Evolutionary conservation across 2,888 invertebrate genomes (phyloP).

Genomic region (Neria commutata): DNA sequence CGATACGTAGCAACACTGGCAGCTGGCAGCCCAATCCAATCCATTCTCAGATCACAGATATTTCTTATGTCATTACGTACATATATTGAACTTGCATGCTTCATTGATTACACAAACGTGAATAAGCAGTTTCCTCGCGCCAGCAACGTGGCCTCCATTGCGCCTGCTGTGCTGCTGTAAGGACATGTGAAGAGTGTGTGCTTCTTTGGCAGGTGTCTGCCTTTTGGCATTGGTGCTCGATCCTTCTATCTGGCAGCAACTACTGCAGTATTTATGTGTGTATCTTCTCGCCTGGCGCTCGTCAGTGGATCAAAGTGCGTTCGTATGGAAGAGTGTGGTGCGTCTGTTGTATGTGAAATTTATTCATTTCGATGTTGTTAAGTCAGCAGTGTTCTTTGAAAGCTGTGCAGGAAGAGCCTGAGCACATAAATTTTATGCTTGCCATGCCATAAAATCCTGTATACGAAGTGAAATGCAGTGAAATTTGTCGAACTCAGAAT

Average conservation of each 20-base stretch:
- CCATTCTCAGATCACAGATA: slow-evolving; percentile 4
- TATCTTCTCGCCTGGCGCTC: background rate
- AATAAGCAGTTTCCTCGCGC: slow-evolving; percentile 46
- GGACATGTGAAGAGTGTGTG: background rate
- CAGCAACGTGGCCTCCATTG: background rate
- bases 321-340: background rate
- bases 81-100: slow-evolving; percentile 43
- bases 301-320: background rate
- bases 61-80: slow-evolving; percentile 46
- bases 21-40: background rate
- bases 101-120: slow-evolving; percentile 57
- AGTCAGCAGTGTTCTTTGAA: slow-evolving; percentile 5
- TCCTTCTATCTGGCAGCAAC: background rate
- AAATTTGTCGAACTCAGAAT: slow-evolving; percentile 35
- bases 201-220: background rate
- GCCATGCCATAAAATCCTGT: slow-evolving; percentile 9
- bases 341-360: background rate
- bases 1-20: background rate
- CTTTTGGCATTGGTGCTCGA: background rate
- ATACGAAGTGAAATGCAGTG: slow-evolving; percentile 25
- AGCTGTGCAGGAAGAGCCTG: background rate
- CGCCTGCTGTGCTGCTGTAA: background rate
- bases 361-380: background rate
- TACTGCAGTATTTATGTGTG: background rate
- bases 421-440: background rate